Percentiles rank a stretch among this genome's conserved stretches.
Evolutionary conservation across 37 sponge, comb jelly and placozoan genomes (phyloP).

Genomic region (Tethya wilhelma): DNA sequence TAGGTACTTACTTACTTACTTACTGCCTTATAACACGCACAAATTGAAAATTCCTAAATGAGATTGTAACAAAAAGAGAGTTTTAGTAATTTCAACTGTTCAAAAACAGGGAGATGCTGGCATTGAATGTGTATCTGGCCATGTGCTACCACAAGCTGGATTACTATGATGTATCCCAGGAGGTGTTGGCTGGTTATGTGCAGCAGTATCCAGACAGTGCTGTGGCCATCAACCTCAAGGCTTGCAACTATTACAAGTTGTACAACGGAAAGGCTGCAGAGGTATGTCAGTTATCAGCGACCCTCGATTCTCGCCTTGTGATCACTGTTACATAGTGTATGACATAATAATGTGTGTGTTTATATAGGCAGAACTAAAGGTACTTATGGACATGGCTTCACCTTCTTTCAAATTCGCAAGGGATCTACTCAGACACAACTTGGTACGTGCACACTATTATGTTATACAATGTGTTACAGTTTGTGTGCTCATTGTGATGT

Average conservation of each 20-base stretch:
- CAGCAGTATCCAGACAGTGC: slow-evolving; percentile 91
- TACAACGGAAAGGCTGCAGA: slow-evolving; percentile 99
- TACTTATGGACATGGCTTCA: slow-evolving; percentile 79
- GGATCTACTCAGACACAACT: slow-evolving; percentile 95
- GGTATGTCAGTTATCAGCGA: slow-evolving; percentile 27
- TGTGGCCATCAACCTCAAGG: slow-evolving; percentile 95
- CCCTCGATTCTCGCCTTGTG: background rate
- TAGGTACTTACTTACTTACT: slow-evolving; percentile 55
- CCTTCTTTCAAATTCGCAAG: slow-evolving; percentile 88
- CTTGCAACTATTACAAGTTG: slow-evolving; percentile 96
- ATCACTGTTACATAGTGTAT: background rate
- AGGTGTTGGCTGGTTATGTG: slow-evolving; percentile 95
- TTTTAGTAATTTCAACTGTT: too few relatives aligned
- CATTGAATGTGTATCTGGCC: slow-evolving; percentile 98
- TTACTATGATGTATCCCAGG: slow-evolving; percentile 99
- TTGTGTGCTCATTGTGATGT: background rate
- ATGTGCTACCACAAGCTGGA: slow-evolving; percentile 99
- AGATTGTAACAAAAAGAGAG: too few relatives aligned
- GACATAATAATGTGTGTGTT: background rate
- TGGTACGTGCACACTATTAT: slow-evolving; percentile 45
- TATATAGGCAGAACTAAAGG: slow-evolving; percentile 92
- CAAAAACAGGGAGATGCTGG: slow-evolving; percentile 86
- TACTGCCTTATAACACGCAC: too few relatives aligned
- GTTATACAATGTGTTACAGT: background rate
- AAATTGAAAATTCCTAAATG: too few relatives aligned